Evolutionary conservation across 2,113 vertebrate species (phyloP), one percentile per base, ranked within the genome.

Genomic region (Toxotes chatareus): DNA sequence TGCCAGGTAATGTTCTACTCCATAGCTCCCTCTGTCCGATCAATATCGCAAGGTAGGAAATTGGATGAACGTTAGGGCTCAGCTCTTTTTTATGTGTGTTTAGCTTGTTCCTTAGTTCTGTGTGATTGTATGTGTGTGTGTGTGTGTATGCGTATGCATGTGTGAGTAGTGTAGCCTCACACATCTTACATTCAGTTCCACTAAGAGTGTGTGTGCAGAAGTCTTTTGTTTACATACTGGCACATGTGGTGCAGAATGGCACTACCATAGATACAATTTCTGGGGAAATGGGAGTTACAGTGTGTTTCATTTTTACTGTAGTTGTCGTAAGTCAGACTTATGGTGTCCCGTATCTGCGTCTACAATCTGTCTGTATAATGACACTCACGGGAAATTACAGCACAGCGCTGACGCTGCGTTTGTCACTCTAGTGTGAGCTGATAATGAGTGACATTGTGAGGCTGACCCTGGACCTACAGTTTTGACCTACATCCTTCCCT

Each of bases 31-130:
- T 80, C 75, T 67, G 81, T 86, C 75, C 56, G 86, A 90, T 94
- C 91, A 66, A 91, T 92, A 92, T 93, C 90, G 60, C 72, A 65
- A 63, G 46, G 57, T 71, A 84, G 85, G 88, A 93, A 91, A 93
- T 88, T 83, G 79, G 83, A 75, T 73, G 77, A 88, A 83, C 83
- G 74, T 93, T 89, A 76, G 76, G 65, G 59, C 81, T 85, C 87
- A 40, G 79, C 80, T 87, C 51, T 86, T 87, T 88, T 87, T 73
- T 80, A 11, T 55, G 40, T 62, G 27, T 63, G 64, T 82, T 79
- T 21, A 46, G 71, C 55, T 64, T 63, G 23, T 60, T 64, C 5
- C 12, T 4, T 13, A 55, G 47, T 49, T 74, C 16, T 75, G 53
- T 61, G 21, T 55, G 51, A 7, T 5, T 1, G 19, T 51, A 21